A percentile compares a stretch with the other conserved stretches of the same genome.
These are phyloP conservation scores for Tenodera sinensis DNA, from an alignment of 2,888 invertebrate genomes.

Conservation along the genomic window DNA sequence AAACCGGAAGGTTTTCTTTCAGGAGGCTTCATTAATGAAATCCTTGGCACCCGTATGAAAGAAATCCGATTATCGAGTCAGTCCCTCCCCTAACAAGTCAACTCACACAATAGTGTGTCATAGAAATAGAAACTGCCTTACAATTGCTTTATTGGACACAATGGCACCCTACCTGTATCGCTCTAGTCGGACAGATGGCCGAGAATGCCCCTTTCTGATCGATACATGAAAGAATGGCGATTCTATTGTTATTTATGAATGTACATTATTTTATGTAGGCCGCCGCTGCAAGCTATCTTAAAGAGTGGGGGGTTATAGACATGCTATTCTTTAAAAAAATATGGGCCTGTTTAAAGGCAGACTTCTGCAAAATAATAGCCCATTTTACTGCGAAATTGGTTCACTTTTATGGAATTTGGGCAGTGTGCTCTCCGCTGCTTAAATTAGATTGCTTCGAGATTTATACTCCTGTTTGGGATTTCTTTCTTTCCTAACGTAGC, in stretches of 20 bases:
- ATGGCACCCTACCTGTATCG: background rate
- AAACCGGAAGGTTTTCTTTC: background rate
- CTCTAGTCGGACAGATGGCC: background rate
- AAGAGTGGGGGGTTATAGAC: background rate
- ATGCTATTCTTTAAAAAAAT: background rate
- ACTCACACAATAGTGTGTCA: background rate
- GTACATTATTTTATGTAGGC: background rate
- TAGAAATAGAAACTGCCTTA: background rate
- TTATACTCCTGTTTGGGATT: too few species aligned
- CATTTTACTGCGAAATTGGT: too few species aligned
- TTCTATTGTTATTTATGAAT: background rate
- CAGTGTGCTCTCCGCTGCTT: too few species aligned
- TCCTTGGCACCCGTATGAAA: background rate
- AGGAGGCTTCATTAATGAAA: background rate
- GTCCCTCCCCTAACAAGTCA: background rate
- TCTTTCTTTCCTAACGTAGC: too few species aligned
- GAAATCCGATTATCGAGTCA: background rate
- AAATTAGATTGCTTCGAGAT: too few species aligned
- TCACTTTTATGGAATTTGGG: too few species aligned
- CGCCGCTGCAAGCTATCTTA: background rate
- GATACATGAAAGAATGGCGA: background rate
- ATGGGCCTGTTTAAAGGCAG: background rate
- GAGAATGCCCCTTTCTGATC: background rate
- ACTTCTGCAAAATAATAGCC: background rate
- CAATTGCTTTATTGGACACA: background rate